These are phyloP conservation scores for Brachionus sp. DNA, from an alignment of 1,140 invertebrate genomes.

Conservation along the genomic window DNA sequence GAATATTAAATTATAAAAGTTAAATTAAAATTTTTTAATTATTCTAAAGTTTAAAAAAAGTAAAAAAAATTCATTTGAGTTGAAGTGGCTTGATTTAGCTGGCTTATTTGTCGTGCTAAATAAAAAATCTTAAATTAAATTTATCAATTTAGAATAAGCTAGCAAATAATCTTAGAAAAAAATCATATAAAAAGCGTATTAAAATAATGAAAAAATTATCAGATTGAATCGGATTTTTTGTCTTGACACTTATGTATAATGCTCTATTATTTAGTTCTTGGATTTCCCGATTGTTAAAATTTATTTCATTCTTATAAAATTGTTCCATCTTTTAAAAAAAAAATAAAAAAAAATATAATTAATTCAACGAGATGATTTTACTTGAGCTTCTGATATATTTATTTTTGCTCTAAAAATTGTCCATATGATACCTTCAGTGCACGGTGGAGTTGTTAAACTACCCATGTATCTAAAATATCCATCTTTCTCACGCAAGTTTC, in stretches of 20 bases:
- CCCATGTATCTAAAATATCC: slow-evolving; percentile 70
- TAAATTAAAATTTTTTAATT: too few species aligned
- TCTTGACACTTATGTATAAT: not conserved
- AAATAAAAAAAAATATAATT: too few species aligned
- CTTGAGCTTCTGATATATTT: slow-evolving; percentile 31
- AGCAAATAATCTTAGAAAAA: not conserved
- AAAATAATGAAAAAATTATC: not conserved
- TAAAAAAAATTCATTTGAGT: too few species aligned
- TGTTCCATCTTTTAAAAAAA: too few species aligned
- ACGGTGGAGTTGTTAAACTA: slow-evolving; percentile 83
- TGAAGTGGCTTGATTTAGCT: too few species aligned
- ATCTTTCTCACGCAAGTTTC: not conserved
- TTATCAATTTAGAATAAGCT: not conserved
- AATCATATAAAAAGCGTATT: not conserved
- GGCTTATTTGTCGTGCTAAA: too few species aligned
- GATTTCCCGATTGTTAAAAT: slow-evolving; percentile 1
- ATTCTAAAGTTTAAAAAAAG: too few species aligned
- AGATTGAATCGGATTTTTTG: not conserved
- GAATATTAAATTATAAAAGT: too few species aligned
- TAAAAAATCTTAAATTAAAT: too few species aligned
- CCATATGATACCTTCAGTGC: slow-evolving; percentile 80
- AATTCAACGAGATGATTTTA: too few species aligned
- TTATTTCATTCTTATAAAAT: not conserved
- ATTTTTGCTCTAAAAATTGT: slow-evolving; percentile 72
- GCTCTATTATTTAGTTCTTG: not conserved